phyloP scores from a whole-genome alignment of 2,888 invertebrate genomes.

The Adineta ricciae region DNA sequence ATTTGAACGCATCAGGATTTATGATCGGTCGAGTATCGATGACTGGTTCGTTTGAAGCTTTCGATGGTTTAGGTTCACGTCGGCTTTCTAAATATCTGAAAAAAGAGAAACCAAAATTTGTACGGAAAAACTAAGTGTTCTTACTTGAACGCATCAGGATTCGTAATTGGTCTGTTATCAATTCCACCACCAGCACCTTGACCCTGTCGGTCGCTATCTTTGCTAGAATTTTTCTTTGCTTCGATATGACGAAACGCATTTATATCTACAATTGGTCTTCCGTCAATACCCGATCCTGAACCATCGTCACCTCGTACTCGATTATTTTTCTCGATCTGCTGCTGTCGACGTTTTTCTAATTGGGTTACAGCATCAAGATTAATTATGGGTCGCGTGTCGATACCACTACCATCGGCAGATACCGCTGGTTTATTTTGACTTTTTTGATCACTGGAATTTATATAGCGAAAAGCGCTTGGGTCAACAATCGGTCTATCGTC shows the following conservation, averaged over 20 bases:
- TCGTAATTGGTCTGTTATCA: constrained; percentile 26
- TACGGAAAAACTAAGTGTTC: background rate
- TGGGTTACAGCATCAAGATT: constrained; percentile 31
- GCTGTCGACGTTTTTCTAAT: constrained; percentile 24
- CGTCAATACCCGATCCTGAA: constrained; percentile 26
- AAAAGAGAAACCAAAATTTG: background rate
- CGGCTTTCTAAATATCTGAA: background rate
- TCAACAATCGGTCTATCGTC: constrained; percentile 10
- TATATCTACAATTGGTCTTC: constrained; percentile 25
- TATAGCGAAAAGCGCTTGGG: constrained; percentile 3
- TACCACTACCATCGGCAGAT: background rate
- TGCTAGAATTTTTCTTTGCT: constrained; percentile 14
- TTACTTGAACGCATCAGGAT: constrained; percentile 27
- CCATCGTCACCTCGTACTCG: constrained; percentile 7
- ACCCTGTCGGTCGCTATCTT: background rate
- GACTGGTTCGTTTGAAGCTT: background rate
- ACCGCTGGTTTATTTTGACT: background rate
- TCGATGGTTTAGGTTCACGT: background rate
- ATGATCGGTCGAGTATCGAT: constrained; percentile 28
- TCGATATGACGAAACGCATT: constrained; percentile 27
- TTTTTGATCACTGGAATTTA: background rate
- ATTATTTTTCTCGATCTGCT: background rate
- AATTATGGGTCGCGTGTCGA: constrained; percentile 27
- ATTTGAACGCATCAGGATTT: constrained; percentile 34
- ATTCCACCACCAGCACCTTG: background rate